phyloP scores from a whole-genome alignment of 2,888 invertebrate species.

The Rhodophaea formosa region DNA sequence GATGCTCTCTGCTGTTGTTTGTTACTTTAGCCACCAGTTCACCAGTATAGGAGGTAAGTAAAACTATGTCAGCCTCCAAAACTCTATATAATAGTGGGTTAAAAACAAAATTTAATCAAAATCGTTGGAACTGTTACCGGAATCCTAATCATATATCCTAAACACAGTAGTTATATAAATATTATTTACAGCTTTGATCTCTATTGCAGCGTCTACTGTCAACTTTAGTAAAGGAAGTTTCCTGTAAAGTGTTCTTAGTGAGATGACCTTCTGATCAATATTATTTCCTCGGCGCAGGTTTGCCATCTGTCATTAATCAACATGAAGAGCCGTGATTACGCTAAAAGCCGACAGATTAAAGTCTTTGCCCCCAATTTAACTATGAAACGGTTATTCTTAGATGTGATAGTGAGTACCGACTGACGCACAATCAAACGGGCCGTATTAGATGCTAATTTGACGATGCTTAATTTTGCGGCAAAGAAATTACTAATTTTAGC shows the following conservation, averaged over 20 bases:
- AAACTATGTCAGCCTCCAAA: no score
- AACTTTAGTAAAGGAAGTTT: no score
- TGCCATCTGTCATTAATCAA: slow-evolving; percentile 11
- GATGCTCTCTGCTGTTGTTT: no score
- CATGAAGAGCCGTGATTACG: slow-evolving; percentile 8
- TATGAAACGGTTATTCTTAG: not conserved
- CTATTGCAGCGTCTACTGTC: no score
- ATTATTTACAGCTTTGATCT: no score
- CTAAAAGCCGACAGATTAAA: slow-evolving; percentile 13
- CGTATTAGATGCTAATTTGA: not conserved
- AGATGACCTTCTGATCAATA: not conserved
- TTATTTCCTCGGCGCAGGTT: not conserved
- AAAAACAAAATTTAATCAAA: no score
- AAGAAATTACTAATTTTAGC: not conserved
- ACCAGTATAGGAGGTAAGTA: no score
- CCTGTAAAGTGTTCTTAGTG: not conserved
- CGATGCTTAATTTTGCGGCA: not conserved
- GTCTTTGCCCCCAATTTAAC: slow-evolving; percentile 11
- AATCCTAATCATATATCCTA: no score
- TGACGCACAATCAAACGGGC: slow-evolving; percentile 3
- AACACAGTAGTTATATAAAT: no score
- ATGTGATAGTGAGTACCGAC: not conserved
- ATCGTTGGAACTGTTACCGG: no score
- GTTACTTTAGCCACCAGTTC: no score
- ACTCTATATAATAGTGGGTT: no score